Conservation (phyloP, 2,888 invertebrate genomes). For the Serripes groenlandicus region DNA sequence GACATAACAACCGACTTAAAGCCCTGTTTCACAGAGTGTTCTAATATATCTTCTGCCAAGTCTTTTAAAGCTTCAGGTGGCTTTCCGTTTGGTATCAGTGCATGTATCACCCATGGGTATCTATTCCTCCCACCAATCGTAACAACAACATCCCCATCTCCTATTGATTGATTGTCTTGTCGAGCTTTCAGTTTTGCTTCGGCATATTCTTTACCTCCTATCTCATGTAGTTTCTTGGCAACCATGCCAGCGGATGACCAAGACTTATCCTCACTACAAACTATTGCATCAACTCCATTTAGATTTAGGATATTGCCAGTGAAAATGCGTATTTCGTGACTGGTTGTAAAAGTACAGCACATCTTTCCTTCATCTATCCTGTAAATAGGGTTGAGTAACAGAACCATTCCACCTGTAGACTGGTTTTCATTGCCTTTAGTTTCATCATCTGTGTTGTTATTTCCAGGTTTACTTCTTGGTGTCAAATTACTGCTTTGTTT, state of each 20-base stretch:
- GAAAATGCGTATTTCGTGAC: slow-evolving; percentile 12
- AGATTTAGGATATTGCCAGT: slow-evolving; percentile 22
- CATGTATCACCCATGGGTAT: slow-evolving; percentile 28
- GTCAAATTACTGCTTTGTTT: neutral
- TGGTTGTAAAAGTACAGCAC: neutral
- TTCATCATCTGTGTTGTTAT: neutral
- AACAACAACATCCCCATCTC: slow-evolving; percentile 21
- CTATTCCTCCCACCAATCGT: slow-evolving; percentile 21
- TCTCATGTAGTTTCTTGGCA: slow-evolving; percentile 18
- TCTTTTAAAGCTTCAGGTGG: neutral
- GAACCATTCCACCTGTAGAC: neutral
- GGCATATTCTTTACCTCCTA: slow-evolving; percentile 28
- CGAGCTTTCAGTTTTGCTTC: slow-evolving; percentile 4
- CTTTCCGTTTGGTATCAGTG: neutral
- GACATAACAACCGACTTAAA: slow-evolving; percentile 31
- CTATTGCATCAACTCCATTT: slow-evolving; percentile 25
- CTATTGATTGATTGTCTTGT: too few relatives aligned
- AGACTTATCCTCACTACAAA: slow-evolving; percentile 41
- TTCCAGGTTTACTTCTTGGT: too few relatives aligned
- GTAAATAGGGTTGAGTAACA: neutral
- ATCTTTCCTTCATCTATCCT: slow-evolving; percentile 1
- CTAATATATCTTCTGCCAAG: slow-evolving; percentile 7
- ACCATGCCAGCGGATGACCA: slow-evolving; percentile 20
- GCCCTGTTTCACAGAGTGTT: neutral
- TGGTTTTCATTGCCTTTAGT: neutral